Evolutionary conservation across 2,113 vertebrate genomes (phyloP), one percentile per base, ranked within the genome.

Genomic region (Oryzias melastigma): DNA sequence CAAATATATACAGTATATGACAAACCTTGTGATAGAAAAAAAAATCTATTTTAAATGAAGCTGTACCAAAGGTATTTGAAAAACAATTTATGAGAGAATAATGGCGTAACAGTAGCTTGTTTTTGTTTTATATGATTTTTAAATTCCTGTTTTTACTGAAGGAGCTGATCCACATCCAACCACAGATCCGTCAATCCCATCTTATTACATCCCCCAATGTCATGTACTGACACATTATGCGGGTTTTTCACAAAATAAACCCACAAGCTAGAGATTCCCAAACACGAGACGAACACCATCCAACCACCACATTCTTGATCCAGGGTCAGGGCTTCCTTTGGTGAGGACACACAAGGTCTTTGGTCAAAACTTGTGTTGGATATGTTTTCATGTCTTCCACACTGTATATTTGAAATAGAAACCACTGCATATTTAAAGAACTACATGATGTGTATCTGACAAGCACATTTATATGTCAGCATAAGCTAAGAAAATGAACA

Each of bases 391-490:
- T 59, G 50, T 59, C 10, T 43, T 55, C 65, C 29, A 71, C 65
- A 66, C 56, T 81, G 78, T 77, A 52, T 78, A 70, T 85, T 80
- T 78, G 43, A 72, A 69, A 62, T 49, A 73, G 55, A 80, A 82
- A 80, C 83, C 76, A 2, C 83, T 69, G 66, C 77, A 76, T 78
- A 55, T 67, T 62, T 71, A 40, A 58, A 63, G 54, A 17, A 43
- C 62, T 29, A 68, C 73, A 67, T 86, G 78, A 83, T 70, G 48
- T 52, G 57, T 62, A 18, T 73, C 25, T 55, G 45, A 41, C 55
- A 65, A 20, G 29, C 62, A 18, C 55, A 25, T 24, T 66, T 14
- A 52, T 65, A 46, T 49, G 54, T 71, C 55, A 72, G 29, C 48
- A 48, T 2, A n/a, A 56, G 62, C 71, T 67, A 17, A 61, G 17